Evolutionary conservation across 2,113 vertebrate genomes (phyloP).

Genomic region (Sphaerodactylus townsendi): DNA sequence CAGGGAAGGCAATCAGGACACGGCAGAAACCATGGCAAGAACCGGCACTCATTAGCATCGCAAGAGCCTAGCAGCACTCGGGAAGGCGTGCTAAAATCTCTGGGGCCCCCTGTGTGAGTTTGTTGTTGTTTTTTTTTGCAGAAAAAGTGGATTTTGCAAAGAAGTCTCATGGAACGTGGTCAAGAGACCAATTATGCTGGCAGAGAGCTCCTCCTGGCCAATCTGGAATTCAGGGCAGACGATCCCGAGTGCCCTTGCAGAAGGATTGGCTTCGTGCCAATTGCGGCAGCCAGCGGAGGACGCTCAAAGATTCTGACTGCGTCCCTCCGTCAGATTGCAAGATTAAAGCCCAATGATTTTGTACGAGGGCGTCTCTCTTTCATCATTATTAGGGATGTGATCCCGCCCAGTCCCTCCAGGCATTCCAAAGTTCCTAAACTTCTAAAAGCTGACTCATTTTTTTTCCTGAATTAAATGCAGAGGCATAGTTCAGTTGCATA

Average conservation of each 20-base stretch:
- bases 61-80: too few relatives aligned
- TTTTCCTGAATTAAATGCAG: neutral
- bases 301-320: conserved; percentile 40
- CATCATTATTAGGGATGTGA: conserved; percentile 20
- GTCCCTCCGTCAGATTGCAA: conserved; percentile 14
- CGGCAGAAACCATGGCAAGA: neutral
- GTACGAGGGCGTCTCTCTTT: conserved; percentile 37
- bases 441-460: neutral
- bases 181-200: too few relatives aligned
- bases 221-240: neutral
- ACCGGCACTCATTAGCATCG: too few relatives aligned
- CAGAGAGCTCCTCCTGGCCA: neutral
- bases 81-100: too few relatives aligned
- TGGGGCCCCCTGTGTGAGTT: too few relatives aligned
- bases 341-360: conserved; percentile 49
- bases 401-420: conserved; percentile 33
- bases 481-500: conserved; percentile 15
- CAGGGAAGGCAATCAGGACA: too few relatives aligned
- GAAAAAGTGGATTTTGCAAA: neutral
- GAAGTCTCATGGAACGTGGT: neutral
- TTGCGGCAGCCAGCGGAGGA: conserved; percentile 1
- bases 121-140: too few relatives aligned
- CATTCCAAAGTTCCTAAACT: conserved; percentile 37
- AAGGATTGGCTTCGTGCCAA: conserved; percentile 38
- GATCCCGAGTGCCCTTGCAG: conserved; percentile 28